These are phyloP conservation scores for Lordiphosa fenestrarum DNA, from an alignment of 2,888 invertebrate genomes.

Conservation along the genomic window DNA sequence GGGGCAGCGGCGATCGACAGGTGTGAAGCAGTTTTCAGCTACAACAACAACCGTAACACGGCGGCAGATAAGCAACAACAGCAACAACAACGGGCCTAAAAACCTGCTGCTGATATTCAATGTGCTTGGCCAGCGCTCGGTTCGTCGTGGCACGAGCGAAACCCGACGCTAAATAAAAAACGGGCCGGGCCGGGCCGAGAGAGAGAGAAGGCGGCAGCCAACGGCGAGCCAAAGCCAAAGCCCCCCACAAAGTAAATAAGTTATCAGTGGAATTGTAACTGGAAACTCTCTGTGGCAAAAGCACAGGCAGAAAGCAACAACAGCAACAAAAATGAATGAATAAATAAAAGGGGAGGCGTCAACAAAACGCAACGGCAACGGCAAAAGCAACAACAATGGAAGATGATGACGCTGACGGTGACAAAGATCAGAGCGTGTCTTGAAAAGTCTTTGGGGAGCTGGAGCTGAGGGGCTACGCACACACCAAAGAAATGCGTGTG, in stretches of 20 bases:
- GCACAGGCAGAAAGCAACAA: constrained; percentile 19
- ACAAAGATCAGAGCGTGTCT: constrained; percentile 66
- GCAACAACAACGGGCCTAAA: constrained; percentile 11
- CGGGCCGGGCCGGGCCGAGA: constrained; percentile 20
- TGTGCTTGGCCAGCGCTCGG: constrained; percentile 52
- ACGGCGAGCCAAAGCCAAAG: constrained; percentile 44
- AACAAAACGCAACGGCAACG: constrained; percentile 36
- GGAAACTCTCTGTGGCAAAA: constrained; percentile 43
- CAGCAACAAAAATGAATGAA: constrained; percentile 51
- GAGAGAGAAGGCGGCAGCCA: constrained; percentile 35
- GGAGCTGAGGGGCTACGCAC: constrained; percentile 15
- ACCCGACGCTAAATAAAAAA: constrained; percentile 16
- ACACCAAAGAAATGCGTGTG: constrained; percentile 4
- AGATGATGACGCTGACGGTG: constrained; percentile 19
- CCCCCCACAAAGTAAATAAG: constrained; percentile 67
- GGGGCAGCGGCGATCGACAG: constrained; percentile 39
- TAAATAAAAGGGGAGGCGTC: constrained; percentile 77
- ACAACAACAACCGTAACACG: constrained; percentile 57
- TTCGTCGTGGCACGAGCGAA: constrained; percentile 13
- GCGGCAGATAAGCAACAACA: constrained; percentile 52
- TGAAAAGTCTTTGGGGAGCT: constrained; percentile 40
- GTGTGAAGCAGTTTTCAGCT: constrained; percentile 57
- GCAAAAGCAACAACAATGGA: constrained; percentile 20
- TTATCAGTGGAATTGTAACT: constrained; percentile 70
- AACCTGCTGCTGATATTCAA: constrained; percentile 66